A percentile compares a stretch with the other conserved stretches of the same genome.
phyloP scores from a whole-genome alignment of 2,797 vertebrate species.

The Heterohyrax brucei region DNA sequence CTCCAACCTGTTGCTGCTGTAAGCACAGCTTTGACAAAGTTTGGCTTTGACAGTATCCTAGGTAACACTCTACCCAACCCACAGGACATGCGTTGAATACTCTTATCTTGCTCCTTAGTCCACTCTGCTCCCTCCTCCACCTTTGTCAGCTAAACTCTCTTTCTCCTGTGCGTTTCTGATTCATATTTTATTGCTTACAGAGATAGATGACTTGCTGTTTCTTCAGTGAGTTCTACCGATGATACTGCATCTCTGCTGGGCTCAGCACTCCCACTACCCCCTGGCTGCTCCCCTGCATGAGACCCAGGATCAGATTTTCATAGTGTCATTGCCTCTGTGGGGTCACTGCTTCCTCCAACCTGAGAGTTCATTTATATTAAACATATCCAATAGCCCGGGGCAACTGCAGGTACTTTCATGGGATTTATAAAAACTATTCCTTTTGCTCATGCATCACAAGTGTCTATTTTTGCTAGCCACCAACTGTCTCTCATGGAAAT shows the following conservation, averaged over 20 bases:
- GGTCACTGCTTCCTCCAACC: background rate
- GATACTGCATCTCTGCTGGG: background rate
- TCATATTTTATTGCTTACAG: background rate
- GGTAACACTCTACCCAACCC: background rate
- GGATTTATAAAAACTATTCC: background rate
- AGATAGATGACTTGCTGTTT: background rate
- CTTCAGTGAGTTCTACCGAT: background rate
- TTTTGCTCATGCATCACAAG: background rate
- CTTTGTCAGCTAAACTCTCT: background rate
- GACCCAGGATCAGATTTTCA: conserved; percentile 23
- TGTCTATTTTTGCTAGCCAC: background rate
- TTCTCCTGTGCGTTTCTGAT: background rate
- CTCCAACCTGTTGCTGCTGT: background rate
- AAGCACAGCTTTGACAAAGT: background rate
- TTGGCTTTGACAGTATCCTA: background rate
- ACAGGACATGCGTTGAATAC: background rate
- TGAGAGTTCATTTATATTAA: background rate
- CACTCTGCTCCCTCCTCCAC: background rate
- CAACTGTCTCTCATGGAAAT: too few species aligned
- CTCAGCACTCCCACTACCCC: too few species aligned
- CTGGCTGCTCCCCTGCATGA: background rate
- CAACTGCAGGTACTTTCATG: background rate
- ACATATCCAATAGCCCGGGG: background rate
- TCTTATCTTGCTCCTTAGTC: background rate
- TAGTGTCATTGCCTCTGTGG: background rate